Conservation (phyloP, 2,888 invertebrate genomes). For the Campaea margaritaria region DNA sequence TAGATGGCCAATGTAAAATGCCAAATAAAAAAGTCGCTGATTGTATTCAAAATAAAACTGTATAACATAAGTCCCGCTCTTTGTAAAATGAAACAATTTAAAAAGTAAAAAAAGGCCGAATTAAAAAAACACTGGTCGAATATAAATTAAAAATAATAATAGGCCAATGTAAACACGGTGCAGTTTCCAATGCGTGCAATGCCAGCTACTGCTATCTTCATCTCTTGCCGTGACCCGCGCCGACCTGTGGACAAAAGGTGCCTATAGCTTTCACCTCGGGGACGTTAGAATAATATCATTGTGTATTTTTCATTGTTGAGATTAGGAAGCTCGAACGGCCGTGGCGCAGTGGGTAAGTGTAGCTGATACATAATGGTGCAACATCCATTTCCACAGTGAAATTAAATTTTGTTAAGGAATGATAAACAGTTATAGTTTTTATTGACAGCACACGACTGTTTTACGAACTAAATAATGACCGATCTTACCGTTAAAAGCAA, state of each 20-base stretch:
- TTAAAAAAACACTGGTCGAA: too few species aligned
- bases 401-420: too few species aligned
- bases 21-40: too few species aligned
- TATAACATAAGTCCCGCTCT: too few species aligned
- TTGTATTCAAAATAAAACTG: too few species aligned
- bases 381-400: neutral
- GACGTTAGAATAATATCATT: slow-evolving; percentile 14
- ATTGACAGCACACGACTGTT: too few species aligned
- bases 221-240: slow-evolving; percentile 26
- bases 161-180: slow-evolving; percentile 19
- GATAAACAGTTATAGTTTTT: too few species aligned
- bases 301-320: slow-evolving; percentile 27
- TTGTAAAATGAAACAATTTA: too few species aligned
- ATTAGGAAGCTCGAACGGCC: neutral
- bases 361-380: neutral
- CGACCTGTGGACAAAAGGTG: slow-evolving; percentile 31
- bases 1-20: too few species aligned
- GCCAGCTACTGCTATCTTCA: slow-evolving; percentile 21
- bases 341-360: neutral
- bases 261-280: slow-evolving; percentile 27
- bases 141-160: neutral
- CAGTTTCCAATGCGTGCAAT: slow-evolving; percentile 8
- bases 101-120: too few species aligned
- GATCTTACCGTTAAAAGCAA: too few species aligned
- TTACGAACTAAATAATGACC: too few species aligned